Conservation (phyloP, 2,113 vertebrate species). For the Pteruthius melanotis region DNA sequence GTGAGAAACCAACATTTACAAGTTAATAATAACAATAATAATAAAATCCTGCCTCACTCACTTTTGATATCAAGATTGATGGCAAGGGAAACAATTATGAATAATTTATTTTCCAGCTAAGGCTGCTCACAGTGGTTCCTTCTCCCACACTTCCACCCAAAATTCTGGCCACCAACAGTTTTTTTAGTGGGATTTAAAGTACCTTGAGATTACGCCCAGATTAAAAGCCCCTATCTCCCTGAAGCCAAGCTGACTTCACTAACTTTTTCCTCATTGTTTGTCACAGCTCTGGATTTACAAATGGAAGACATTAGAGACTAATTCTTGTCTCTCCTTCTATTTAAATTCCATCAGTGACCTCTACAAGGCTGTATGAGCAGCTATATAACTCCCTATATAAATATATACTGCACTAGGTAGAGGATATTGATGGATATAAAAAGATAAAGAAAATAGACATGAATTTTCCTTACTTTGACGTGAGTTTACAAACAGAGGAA, state of each 20-base stretch:
- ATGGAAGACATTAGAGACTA: not conserved
- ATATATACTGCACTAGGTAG: not conserved
- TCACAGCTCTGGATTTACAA: not conserved
- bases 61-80: not conserved
- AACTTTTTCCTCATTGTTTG: not conserved
- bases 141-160: not conserved
- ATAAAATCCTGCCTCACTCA: not conserved
- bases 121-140: not conserved
- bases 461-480: not conserved
- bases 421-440: not conserved
- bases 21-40: not conserved
- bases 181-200: not conserved
- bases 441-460: not conserved
- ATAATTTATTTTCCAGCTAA: not conserved
- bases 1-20: not conserved
- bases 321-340: not conserved
- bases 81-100: not conserved
- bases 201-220: not conserved
- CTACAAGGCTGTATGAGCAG: not conserved
- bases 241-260: not conserved
- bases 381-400: not conserved
- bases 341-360: not conserved
- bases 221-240: not conserved
- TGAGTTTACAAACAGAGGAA: not conserved
- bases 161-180: not conserved